Conservation (phyloP, 2,797 vertebrate genomes). For the Tragopan temminckii region DNA sequence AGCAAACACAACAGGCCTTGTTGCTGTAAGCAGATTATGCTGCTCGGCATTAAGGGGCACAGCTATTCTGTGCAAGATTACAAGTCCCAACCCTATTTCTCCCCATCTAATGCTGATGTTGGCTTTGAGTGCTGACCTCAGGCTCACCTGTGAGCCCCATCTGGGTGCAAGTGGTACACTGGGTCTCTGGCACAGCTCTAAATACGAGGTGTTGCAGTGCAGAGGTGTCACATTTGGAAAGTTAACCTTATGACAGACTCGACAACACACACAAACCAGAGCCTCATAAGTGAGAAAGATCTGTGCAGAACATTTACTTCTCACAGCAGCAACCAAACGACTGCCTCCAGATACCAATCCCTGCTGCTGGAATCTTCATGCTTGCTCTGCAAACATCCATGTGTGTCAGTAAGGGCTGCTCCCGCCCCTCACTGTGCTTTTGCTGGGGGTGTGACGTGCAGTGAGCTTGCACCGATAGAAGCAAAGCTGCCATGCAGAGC, state of each 20-base stretch:
- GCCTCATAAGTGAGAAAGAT: neutral
- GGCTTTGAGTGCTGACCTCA: neutral
- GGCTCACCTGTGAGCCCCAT: neutral
- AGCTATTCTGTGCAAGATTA: neutral
- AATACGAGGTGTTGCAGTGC: fast-evolving
- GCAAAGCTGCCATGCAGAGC: neutral
- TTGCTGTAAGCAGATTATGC: neutral
- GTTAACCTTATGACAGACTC: neutral
- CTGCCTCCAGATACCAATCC: neutral
- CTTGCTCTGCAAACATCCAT: neutral
- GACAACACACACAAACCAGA: no score
- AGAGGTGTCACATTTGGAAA: neutral
- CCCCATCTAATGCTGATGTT: neutral
- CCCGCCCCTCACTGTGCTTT: neutral
- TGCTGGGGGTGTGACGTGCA: fast-evolving
- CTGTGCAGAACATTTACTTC: neutral
- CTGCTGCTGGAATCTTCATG: neutral
- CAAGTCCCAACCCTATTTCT: neutral
- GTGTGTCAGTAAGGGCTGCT: fast-evolving
- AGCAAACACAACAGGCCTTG: conserved; percentile 3
- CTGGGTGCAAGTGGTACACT: fast-evolving
- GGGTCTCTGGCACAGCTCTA: neutral
- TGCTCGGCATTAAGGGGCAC: neutral
- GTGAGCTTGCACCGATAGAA: neutral
- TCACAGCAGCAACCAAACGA: neutral